Percentiles rank a stretch among this genome's conserved stretches.
Conservation (phyloP, 2,113 vertebrate species). For the Heterotis niloticus region DNA sequence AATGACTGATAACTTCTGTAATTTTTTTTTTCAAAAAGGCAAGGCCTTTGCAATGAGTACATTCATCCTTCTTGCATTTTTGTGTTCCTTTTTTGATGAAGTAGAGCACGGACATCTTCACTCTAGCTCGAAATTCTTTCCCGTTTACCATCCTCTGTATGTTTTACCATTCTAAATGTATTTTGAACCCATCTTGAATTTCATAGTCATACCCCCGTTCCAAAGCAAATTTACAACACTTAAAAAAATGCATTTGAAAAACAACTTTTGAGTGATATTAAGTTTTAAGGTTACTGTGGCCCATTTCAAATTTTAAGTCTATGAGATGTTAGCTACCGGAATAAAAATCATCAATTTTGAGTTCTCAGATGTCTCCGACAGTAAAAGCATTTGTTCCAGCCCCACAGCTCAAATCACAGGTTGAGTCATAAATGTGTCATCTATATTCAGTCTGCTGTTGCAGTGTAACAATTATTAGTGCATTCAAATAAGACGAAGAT, state of each 20-base stretch:
- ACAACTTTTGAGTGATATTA: background rate
- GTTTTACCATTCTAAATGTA: too few species aligned
- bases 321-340: background rate
- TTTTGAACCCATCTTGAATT: background rate
- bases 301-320: background rate
- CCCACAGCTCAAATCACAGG: background rate
- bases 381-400: conserved; percentile 1
- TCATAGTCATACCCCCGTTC: background rate
- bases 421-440: conserved; percentile 7
- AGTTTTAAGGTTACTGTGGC: background rate
- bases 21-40: background rate
- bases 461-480: background rate
- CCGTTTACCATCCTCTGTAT: too few species aligned
- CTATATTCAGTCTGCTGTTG: background rate
- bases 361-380: background rate
- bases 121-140: too few species aligned
- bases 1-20: background rate
- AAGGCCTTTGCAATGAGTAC: background rate
- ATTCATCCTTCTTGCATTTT: background rate
- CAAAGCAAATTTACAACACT: background rate
- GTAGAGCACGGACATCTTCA: too few species aligned
- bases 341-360: conserved; percentile 1
- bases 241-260: background rate
- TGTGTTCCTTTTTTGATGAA: too few species aligned
- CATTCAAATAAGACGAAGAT: background rate